These are phyloP conservation scores for Edolisoma coerulescens DNA, from an alignment of 2,113 vertebrate species.

Conservation along the genomic window DNA sequence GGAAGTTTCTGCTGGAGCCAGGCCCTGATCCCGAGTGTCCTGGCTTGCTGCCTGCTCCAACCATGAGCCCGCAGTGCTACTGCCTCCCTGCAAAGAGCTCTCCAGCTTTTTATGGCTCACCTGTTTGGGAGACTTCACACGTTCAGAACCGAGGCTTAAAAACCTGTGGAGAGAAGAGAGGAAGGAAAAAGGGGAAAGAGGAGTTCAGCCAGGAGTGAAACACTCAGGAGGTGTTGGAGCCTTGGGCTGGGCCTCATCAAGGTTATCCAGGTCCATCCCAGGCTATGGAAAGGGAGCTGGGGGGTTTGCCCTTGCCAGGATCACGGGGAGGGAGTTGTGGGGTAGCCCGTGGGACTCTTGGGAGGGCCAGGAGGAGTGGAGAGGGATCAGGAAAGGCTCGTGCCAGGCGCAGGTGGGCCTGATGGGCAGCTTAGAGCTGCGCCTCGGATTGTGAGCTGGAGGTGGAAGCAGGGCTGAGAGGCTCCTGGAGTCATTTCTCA, in stretches of 20 bases:
- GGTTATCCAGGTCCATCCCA: not conserved
- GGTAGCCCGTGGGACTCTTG: not conserved
- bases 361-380: not conserved
- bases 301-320: not conserved
- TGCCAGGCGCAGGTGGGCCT: not conserved
- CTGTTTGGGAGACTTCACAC: constrained; percentile 21
- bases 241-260: not conserved
- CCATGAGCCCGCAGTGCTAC: not conserved
- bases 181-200: not conserved
- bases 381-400: not conserved
- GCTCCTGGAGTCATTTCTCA: constrained; percentile 57
- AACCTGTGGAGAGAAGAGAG: not conserved
- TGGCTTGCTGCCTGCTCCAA: not conserved
- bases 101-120: not conserved
- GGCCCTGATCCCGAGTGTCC: not conserved
- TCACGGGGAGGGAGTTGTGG: not conserved
- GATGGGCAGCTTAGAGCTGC: not conserved
- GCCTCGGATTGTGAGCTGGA: not conserved
- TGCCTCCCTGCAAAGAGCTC: not conserved
- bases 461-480: constrained; percentile 8
- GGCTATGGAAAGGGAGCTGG: not conserved
- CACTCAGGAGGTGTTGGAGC: not conserved
- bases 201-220: constrained; percentile 47
- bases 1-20: not conserved
- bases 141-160: not conserved